These are phyloP conservation scores for Drosophila mauritiana DNA, from an alignment of 1,140 invertebrate genomes.

Conservation along the genomic window DNA sequence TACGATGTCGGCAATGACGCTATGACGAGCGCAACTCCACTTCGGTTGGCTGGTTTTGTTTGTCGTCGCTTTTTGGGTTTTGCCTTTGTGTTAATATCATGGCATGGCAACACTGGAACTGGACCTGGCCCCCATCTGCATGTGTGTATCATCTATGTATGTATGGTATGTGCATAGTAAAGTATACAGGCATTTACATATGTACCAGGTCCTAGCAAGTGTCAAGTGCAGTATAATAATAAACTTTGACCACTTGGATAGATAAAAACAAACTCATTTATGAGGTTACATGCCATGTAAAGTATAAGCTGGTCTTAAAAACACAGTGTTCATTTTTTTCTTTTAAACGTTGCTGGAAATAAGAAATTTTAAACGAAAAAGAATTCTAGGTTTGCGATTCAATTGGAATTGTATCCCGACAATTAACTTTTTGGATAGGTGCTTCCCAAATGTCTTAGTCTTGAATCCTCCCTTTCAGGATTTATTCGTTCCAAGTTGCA, in stretches of 20 bases:
- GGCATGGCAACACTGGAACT: constrained; percentile 1
- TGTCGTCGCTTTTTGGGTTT: constrained; percentile 25
- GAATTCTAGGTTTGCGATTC: no score
- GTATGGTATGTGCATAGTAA: neutral
- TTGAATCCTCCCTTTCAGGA: no score
- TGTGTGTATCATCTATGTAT: constrained; percentile 3
- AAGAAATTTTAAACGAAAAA: no score
- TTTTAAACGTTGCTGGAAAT: no score
- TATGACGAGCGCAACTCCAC: constrained; percentile 35
- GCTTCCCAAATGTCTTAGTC: no score
- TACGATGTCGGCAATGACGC: constrained; percentile 21
- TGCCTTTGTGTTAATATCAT: constrained; percentile 24
- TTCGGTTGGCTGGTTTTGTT: constrained; percentile 52
- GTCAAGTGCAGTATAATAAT: neutral
- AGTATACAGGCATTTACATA: neutral
- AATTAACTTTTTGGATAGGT: neutral
- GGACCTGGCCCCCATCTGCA: constrained; percentile 1
- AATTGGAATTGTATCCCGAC: no score
- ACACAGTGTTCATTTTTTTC: no score
- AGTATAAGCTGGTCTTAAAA: no score
- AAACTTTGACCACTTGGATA: constrained; percentile 10
- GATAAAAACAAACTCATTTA: neutral
- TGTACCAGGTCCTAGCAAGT: neutral
- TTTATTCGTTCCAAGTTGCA: neutral
- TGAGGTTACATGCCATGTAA: neutral